Evolutionary conservation across 2,888 invertebrate species (phyloP).

Genomic region (Ochropleura plecta): DNA sequence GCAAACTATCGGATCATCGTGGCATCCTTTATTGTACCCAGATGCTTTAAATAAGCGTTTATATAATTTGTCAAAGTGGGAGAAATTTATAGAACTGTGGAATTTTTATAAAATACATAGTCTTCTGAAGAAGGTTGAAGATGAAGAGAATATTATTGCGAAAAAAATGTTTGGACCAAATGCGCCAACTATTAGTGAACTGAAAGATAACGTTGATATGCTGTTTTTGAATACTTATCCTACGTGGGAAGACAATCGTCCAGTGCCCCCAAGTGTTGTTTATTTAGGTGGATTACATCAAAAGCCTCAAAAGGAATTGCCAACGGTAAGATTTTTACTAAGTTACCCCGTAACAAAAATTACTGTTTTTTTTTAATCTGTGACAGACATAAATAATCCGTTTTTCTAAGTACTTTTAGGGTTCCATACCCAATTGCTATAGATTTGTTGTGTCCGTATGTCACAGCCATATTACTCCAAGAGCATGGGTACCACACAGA

Average conservation of each 20-base stretch:
- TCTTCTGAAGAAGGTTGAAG: conserved; percentile 36
- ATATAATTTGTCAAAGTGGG: conserved; percentile 69
- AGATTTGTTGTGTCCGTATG: too few relatives aligned
- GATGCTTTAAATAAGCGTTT: conserved; percentile 52
- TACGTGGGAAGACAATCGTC: conserved; percentile 75
- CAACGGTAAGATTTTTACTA: conserved; percentile 25
- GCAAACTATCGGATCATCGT: conserved; percentile 56
- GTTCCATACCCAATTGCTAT: too few relatives aligned
- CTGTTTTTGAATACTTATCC: conserved; percentile 82
- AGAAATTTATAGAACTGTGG: conserved; percentile 68
- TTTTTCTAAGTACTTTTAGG: too few relatives aligned
- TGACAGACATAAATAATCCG: too few relatives aligned
- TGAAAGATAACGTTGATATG: conserved; percentile 75
- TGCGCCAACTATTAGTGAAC: conserved; percentile 62
- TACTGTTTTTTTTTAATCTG: too few relatives aligned
- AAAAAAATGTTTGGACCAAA: conserved; percentile 68
- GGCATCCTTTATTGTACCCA: conserved; percentile 72
- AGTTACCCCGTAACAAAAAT: not conserved
- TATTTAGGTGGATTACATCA: conserved; percentile 77
- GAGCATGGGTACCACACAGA: too few relatives aligned
- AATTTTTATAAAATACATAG: conserved; percentile 31
- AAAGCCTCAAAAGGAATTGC: conserved; percentile 41
- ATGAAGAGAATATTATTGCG: conserved; percentile 58
- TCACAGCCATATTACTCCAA: too few relatives aligned
- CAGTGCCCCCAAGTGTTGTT: conserved; percentile 80